phyloP scores from a whole-genome alignment of 2,113 vertebrate genomes.

The Istiophorus platypterus region DNA sequence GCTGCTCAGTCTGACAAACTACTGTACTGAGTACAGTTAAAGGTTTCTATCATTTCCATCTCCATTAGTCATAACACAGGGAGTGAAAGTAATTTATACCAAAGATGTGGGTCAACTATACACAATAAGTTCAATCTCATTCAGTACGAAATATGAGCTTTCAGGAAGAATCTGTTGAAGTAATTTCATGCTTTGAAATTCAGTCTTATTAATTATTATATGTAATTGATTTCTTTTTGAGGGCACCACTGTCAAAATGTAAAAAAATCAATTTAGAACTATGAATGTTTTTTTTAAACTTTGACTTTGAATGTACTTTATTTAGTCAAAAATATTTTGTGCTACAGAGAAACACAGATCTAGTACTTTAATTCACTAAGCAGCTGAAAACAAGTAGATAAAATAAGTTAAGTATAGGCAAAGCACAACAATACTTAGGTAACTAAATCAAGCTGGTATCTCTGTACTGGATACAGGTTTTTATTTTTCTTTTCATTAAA shows the following conservation, averaged over 20 bases:
- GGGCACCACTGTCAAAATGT: not conserved
- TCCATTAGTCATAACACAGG: not conserved
- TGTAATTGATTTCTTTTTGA: not conserved
- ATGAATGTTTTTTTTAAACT: too few relatives aligned
- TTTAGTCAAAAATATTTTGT: too few relatives aligned
- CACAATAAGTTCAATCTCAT: constrained; percentile 1
- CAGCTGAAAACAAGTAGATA: not conserved
- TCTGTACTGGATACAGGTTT: not conserved
- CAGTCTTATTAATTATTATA: not conserved
- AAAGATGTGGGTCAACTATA: constrained; percentile 3
- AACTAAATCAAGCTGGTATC: too few relatives aligned
- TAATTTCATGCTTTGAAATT: constrained; percentile 9
- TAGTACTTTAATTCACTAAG: not conserved
- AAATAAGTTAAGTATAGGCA: not conserved
- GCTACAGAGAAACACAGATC: too few relatives aligned
- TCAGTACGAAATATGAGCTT: not conserved
- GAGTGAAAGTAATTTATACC: not conserved
- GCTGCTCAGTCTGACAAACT: constrained; percentile 11
- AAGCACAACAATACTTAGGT: not conserved
- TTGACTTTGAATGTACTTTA: too few relatives aligned
- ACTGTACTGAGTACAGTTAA: not conserved
- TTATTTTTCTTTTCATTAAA: not conserved
- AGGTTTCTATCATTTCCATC: not conserved
- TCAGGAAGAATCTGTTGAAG: constrained; percentile 29
- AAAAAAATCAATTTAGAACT: not conserved